Conservation (phyloP, 2,113 vertebrate genomes). For the Colius striatus region DNA sequence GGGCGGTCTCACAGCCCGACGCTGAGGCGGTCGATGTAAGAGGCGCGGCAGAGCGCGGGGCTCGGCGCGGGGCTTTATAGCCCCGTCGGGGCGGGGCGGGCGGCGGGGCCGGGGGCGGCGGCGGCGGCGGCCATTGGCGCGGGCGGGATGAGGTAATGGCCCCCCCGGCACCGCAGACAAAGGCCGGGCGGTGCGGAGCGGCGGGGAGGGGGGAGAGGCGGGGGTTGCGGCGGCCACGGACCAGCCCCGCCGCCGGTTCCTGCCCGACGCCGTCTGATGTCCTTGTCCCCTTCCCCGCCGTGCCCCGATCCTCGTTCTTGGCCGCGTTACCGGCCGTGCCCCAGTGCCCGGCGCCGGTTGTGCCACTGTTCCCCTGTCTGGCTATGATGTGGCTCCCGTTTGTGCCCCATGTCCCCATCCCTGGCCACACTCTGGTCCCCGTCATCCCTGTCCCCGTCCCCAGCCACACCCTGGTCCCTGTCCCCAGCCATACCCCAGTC, state of each 20-base stretch:
- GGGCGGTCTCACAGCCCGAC: slow-evolving; percentile 44
- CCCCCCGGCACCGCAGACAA: not conserved
- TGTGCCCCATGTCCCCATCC: not conserved
- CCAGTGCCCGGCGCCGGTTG: not conserved
- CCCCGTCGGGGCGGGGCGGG: not conserved
- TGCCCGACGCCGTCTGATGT: not conserved
- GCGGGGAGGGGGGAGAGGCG: not conserved
- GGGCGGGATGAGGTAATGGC: not conserved
- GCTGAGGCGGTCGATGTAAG: slow-evolving; percentile 48
- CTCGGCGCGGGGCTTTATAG: not conserved
- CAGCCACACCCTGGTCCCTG: not conserved
- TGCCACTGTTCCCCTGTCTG: not conserved
- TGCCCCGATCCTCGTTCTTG: not conserved
- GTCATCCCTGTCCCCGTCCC: not conserved
- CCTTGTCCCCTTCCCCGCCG: not conserved
- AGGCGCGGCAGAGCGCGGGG: not conserved
- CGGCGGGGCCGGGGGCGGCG: not conserved
- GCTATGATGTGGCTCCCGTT: not conserved
- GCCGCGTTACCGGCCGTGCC: rapidly evolving
- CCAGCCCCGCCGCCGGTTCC: not conserved
- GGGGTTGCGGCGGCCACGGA: slow-evolving; percentile 8
- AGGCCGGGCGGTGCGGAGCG: not conserved
- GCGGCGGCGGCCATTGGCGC: not conserved
- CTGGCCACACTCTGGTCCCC: not conserved
- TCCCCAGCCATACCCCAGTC: not conserved